Percentiles rank a stretch among this genome's conserved stretches.
Conservation (phyloP, 2,797 vertebrate genomes). For the Parauchenoglanis punctatus region DNA sequence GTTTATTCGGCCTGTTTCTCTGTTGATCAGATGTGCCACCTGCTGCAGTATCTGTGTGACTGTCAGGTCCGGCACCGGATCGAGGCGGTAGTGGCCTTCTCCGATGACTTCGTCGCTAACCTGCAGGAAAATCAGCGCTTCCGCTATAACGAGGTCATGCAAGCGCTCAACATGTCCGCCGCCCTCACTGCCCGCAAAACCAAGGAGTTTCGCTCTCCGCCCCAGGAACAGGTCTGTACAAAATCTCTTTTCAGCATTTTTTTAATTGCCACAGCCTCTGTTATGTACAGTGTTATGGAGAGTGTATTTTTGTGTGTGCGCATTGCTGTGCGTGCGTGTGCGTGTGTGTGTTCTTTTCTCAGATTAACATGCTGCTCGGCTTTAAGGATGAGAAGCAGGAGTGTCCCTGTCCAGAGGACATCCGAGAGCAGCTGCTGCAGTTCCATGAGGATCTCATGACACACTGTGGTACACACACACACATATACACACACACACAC, state of each 20-base stretch:
- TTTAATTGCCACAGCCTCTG: neutral
- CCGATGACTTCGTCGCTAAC: constrained; percentile 91
- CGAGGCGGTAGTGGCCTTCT: constrained; percentile 95
- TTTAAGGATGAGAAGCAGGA: constrained; percentile 94
- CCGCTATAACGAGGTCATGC: constrained; percentile 97
- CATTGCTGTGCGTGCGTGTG: neutral
- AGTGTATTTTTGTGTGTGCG: no score
- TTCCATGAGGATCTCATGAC: constrained; percentile 95
- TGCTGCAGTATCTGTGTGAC: constrained; percentile 93
- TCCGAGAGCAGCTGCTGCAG: constrained; percentile 88
- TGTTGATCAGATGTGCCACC: constrained; percentile 86
- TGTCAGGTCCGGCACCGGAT: constrained; percentile 94
- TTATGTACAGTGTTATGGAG: neutral
- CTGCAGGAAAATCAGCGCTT: constrained; percentile 95
- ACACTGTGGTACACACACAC: constrained; percentile 83
- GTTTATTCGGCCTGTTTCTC: neutral
- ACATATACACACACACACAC: neutral
- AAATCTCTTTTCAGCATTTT: neutral
- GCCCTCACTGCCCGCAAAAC: constrained; percentile 94
- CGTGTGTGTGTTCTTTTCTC: constrained; percentile 29
- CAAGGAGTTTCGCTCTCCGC: constrained; percentile 93
- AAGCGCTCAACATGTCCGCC: constrained; percentile 96
- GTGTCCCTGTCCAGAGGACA: constrained; percentile 90
- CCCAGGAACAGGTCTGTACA: constrained; percentile 88
- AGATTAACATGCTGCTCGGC: constrained; percentile 97